These are phyloP conservation scores for Rhinoptilus africanus DNA, from an alignment of 2,113 vertebrate species.

Conservation along the genomic window DNA sequence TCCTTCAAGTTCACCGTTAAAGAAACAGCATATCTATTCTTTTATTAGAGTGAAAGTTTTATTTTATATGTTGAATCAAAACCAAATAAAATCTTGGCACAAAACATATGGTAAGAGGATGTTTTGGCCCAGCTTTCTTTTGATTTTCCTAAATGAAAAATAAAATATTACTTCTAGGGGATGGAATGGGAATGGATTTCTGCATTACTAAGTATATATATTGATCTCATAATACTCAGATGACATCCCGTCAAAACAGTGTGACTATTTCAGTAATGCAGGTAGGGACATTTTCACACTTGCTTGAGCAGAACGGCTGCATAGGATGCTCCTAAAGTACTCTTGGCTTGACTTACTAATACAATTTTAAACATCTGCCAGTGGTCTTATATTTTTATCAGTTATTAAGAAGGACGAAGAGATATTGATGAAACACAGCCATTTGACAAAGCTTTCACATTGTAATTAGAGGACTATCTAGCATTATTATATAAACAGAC, in stretches of 20 bases:
- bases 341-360: background rate
- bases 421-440: background rate
- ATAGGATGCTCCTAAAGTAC: background rate
- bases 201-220: background rate
- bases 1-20: background rate
- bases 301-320: background rate
- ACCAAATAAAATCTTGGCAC: background rate
- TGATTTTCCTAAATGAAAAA: background rate
- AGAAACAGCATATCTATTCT: background rate
- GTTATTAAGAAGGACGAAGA: background rate
- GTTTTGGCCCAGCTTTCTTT: background rate
- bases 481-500: background rate
- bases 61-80: background rate
- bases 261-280: background rate
- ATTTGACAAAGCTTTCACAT: background rate
- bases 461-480: background rate
- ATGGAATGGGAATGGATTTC: background rate
- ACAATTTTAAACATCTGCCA: background rate
- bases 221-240: background rate
- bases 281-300: background rate
- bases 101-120: background rate
- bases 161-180: background rate
- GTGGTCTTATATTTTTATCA: background rate
- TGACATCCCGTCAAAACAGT: background rate
- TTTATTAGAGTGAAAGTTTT: background rate